A percentile compares a stretch with the other conserved stretches of the same genome.
phyloP scores from a whole-genome alignment of 1,140 invertebrate species.

The Drosophila hydei region DNA sequence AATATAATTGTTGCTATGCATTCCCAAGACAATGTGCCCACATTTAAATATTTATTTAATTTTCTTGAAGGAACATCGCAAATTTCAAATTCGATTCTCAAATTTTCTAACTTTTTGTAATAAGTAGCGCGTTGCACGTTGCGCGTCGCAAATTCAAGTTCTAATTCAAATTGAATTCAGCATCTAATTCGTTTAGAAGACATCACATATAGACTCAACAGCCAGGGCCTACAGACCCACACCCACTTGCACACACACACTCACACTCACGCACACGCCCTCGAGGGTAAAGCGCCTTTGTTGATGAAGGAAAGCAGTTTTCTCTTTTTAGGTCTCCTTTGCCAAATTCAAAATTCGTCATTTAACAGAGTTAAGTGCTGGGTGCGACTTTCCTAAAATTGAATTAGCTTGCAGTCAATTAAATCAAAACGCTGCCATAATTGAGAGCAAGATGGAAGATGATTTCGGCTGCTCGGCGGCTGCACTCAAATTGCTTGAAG shows the following conservation, averaged over 20 bases:
- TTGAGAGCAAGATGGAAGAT: constrained; percentile 48
- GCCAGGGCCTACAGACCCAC: background rate
- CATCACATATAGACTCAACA: constrained; percentile 8
- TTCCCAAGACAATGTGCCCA: constrained; percentile 25
- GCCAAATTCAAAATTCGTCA: background rate
- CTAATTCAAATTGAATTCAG: constrained; percentile 61
- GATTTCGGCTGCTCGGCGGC: background rate
- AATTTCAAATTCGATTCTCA: constrained; percentile 23
- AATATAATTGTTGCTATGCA: constrained; percentile 50
- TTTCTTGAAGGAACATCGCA: constrained; percentile 31
- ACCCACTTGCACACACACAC: background rate
- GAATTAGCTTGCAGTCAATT: constrained; percentile 55
- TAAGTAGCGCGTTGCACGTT: background rate
- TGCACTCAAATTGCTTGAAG: background rate
- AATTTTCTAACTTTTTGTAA: constrained; percentile 29
- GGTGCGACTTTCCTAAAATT: constrained; percentile 40
- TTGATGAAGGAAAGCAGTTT: constrained; percentile 4
- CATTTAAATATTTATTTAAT: constrained; percentile 80
- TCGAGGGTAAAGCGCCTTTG: background rate
- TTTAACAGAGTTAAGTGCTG: constrained; percentile 11
- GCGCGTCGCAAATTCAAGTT: constrained; percentile 46
- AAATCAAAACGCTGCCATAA: constrained; percentile 52
- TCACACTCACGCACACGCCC: background rate
- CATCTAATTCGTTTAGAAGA: constrained; percentile 61
- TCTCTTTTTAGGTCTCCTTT: background rate